Conservation (phyloP, 2,797 vertebrate genomes). For the Champsocephalus esox region DNA sequence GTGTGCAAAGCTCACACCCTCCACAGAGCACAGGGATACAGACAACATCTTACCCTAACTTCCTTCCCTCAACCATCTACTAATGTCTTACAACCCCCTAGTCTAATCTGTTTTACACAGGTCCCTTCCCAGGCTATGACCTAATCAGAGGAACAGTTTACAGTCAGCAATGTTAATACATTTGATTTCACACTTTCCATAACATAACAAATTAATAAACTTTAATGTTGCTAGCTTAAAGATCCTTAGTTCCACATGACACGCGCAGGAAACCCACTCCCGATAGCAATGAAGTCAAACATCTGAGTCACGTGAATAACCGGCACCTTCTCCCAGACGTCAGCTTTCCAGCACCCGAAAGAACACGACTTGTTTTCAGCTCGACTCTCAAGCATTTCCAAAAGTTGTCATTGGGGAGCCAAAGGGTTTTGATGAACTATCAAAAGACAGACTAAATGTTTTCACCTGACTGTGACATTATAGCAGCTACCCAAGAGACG, state of each 20-base stretch:
- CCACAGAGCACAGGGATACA: too few relatives aligned
- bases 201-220: conserved; percentile 6
- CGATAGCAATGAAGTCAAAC: background rate
- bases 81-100: too few relatives aligned
- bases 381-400: background rate
- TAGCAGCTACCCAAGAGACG: conserved; percentile 6
- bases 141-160: too few relatives aligned
- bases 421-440: conserved; percentile 13
- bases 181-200: too few relatives aligned
- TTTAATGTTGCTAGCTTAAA: conserved; percentile 9
- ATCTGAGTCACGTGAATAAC: background rate
- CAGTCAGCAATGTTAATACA: too few relatives aligned
- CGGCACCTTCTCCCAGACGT: background rate
- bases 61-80: too few relatives aligned
- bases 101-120: too few relatives aligned
- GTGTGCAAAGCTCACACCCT: too few relatives aligned
- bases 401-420: conserved; percentile 3
- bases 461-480: conserved; percentile 13
- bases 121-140: too few relatives aligned
- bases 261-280: background rate
- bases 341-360: background rate
- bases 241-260: background rate
- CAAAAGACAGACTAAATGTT: background rate
- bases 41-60: too few relatives aligned
- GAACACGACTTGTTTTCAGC: background rate